Evolutionary conservation across 2,113 vertebrate species (phyloP).

Genomic region (Eulemur macaco): DNA sequence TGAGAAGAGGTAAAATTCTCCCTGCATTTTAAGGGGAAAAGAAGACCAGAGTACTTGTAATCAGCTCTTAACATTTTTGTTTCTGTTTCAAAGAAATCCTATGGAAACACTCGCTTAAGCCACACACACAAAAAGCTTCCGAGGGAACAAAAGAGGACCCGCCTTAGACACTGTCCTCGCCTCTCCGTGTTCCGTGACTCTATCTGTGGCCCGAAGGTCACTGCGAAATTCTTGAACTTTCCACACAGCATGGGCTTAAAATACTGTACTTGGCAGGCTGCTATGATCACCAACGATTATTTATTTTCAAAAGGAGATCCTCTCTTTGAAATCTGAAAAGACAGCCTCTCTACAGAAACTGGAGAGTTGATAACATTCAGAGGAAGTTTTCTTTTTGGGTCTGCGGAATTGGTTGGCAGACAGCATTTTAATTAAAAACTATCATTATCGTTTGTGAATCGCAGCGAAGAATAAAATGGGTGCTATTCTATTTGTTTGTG

Average conservation of each 20-base stretch:
- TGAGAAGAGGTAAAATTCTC: constrained; percentile 75
- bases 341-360: constrained; percentile 74
- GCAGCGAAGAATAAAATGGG: constrained; percentile 68
- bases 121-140: constrained; percentile 45
- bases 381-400: constrained; percentile 65
- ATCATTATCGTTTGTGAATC: constrained; percentile 64
- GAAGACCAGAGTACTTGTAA: constrained; percentile 65
- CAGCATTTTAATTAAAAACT: constrained; percentile 77
- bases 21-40: constrained; percentile 58
- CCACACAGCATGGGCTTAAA: constrained; percentile 56
- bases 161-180: not conserved
- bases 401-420: constrained; percentile 70
- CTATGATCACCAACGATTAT: constrained; percentile 61
- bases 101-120: constrained; percentile 69
- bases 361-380: constrained; percentile 72
- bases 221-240: constrained; percentile 75
- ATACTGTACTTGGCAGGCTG: constrained; percentile 54
- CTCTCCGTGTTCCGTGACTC: constrained; percentile 52
- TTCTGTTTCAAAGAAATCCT: constrained; percentile 74
- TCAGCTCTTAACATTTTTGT: constrained; percentile 72
- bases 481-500: constrained; percentile 12
- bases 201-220: constrained; percentile 50
- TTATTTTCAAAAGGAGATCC: constrained; percentile 77
- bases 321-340: constrained; percentile 81
- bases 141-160: constrained; percentile 75